Base-by-base conservation (phyloP, 1,140 invertebrate species). In the Heliconius melpomene region DNA sequence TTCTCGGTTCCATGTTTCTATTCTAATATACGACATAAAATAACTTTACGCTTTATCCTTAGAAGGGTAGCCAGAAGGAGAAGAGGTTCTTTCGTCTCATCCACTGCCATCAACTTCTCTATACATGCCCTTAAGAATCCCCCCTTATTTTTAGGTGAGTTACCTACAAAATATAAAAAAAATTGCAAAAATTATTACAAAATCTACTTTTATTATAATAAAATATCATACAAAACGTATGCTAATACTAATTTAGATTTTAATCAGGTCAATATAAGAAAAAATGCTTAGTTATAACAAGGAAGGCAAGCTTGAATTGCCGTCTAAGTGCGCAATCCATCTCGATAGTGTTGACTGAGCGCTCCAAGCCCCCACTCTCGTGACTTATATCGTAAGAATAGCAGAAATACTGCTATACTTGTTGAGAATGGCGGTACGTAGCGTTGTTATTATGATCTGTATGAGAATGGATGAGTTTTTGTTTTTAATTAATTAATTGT, bases 271-370 rank as follows among this genome's bases (percentile, higher is more conserved):
- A 74, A 57, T 73, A 29, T 26, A 71, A 36, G 72, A 23, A 77
- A 60, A 36, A 76, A 26, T 71, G 75, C 60, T 70, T 70, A 70
- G 29, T 75, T 75, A 11, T 77, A 77, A 71, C 75, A 66, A 70
- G 75, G 60, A 77, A 77, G 60, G 75, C 60, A 66, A 66, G 60
- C 26, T 29, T 66, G 60, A 77, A 29, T 36, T 38, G 74, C 57
- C 23, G 74, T 46, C 57, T 77, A 66, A 50, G 75, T 46, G 60
- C 38, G 54, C 60, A 66, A 66, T 77, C 60, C 60, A 77, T 57
- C 60, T 77, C 75, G 52, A 75, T 71, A 71, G 74, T 85, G 79
- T 85, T 82, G 79, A 80, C 79, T 40, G 74, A 82, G 38, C 79
- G 77, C 84, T 83, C 38, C 76, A 72, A 60, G 70, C 72, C 76